Conservation (phyloP, 2,888 invertebrate genomes). For the Colostygia pectinataria region DNA sequence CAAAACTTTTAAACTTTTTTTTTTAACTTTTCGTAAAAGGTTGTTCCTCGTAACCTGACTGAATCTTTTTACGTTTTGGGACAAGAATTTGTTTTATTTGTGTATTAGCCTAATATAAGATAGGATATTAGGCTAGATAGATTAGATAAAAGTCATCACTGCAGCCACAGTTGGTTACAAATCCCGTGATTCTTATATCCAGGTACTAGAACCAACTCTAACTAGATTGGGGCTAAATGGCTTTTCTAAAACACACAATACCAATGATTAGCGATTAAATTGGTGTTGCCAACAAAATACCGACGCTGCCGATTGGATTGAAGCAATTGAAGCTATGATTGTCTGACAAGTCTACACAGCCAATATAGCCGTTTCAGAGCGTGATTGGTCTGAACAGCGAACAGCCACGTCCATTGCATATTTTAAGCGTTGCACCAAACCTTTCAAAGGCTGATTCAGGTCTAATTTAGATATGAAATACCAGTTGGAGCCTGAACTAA, state of each 20-base stretch:
- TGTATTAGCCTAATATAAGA: no score
- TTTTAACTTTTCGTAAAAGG: no score
- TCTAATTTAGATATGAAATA: constrained; percentile 15
- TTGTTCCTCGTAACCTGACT: no score
- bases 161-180: no score
- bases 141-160: no score
- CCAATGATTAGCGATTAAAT: not conserved
- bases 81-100: no score
- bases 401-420: constrained; percentile 11
- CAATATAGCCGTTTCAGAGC: constrained; percentile 15
- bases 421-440: constrained; percentile 12
- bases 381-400: constrained; percentile 13
- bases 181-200: no score
- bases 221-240: no score
- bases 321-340: constrained; percentile 13
- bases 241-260: not conserved
- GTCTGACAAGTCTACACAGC: constrained; percentile 4
- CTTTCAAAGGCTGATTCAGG: constrained; percentile 22
- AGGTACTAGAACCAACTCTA: no score
- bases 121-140: no score
- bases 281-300: constrained; percentile 6
- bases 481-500: not conserved
- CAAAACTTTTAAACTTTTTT: no score
- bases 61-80: no score
- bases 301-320: constrained; percentile 3